Evolutionary conservation across 2,888 invertebrate genomes (phyloP).

Genomic region (Nematopogon swammerdamellus): DNA sequence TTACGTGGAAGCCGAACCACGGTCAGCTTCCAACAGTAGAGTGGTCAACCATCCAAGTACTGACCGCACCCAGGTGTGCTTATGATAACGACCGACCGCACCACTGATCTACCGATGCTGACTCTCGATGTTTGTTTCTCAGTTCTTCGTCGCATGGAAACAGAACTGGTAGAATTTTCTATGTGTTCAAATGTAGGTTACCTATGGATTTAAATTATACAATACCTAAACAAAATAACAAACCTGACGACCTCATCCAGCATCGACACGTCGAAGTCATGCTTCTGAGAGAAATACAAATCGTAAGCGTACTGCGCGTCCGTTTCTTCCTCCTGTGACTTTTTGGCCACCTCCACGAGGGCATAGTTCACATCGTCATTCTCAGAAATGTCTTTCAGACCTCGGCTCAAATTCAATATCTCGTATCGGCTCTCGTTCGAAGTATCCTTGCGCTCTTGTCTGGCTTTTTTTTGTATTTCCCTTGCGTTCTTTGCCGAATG

Average conservation of each 20-base stretch:
- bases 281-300: conserved; percentile 33
- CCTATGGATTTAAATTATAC: too few species aligned
- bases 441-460: conserved; percentile 33
- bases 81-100: too few species aligned
- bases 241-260: conserved; percentile 43
- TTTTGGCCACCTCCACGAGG: conserved; percentile 28
- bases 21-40: too few species aligned
- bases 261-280: conserved; percentile 40
- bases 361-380: conserved; percentile 21
- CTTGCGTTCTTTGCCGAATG: conserved; percentile 27
- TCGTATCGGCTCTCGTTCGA: conserved; percentile 34
- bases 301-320: conserved; percentile 39
- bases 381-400: conserved; percentile 22
- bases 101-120: too few species aligned
- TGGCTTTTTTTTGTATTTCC: conserved; percentile 36
- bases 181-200: too few species aligned
- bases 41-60: too few species aligned
- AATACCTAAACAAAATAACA: too few species aligned
- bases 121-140: too few species aligned
- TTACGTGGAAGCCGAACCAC: too few species aligned
- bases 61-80: too few species aligned
- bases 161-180: too few species aligned
- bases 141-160: too few species aligned
- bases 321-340: conserved; percentile 20
- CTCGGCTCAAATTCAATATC: conserved; percentile 38